Conservation (phyloP, 2,113 vertebrate genomes). For the Mormyrus iriodes region DNA sequence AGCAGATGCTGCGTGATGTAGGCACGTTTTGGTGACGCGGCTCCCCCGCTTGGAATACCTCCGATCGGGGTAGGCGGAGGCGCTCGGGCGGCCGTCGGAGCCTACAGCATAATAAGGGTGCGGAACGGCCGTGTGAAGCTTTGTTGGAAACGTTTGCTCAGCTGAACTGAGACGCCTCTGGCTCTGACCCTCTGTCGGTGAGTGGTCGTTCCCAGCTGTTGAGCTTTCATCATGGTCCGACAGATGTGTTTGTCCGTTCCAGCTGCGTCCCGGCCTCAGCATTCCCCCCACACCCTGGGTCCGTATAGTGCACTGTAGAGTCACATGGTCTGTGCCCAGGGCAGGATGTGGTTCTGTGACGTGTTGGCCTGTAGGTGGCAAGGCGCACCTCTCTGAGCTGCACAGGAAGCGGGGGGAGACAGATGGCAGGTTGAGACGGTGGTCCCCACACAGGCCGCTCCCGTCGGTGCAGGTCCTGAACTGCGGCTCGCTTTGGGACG, state of each 20-base stretch:
- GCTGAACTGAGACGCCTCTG: neutral
- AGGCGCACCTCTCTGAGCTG: neutral
- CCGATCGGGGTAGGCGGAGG: neutral
- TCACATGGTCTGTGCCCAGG: neutral
- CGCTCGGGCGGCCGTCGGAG: neutral
- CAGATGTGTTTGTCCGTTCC: neutral
- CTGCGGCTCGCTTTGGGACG: neutral
- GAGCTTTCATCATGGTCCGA: neutral
- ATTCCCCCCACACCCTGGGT: neutral
- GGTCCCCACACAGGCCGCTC: neutral
- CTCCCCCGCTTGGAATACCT: neutral
- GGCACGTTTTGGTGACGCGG: neutral
- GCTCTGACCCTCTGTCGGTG: neutral
- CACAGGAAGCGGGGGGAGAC: constrained; percentile 9
- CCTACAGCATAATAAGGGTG: too few species aligned
- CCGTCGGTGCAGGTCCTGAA: neutral
- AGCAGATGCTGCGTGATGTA: neutral
- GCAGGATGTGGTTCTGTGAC: constrained; percentile 18
- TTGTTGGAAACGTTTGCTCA: neutral
- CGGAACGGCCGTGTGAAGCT: neutral
- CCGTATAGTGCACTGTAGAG: neutral
- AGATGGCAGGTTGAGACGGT: neutral
- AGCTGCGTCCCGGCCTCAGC: neutral
- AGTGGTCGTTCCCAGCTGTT: neutral
- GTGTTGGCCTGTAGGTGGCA: neutral